Conservation (phyloP, 2,888 invertebrate genomes). For the Hipparchia sbordonii region DNA sequence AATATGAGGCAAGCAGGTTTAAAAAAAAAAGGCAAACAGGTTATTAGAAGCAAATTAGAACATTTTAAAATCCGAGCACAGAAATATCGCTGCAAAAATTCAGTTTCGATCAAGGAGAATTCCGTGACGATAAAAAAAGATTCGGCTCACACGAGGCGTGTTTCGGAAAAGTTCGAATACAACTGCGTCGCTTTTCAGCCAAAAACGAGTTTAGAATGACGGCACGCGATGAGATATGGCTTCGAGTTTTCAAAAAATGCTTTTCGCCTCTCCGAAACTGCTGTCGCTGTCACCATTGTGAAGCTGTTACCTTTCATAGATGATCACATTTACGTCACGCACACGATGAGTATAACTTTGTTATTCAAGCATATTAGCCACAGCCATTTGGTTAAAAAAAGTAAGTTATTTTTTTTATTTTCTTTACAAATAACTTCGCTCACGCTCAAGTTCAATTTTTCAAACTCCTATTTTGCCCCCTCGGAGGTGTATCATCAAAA, state of each 20-base stretch:
- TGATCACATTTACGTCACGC: too few relatives aligned
- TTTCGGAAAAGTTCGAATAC: constrained; percentile 3
- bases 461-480: too few relatives aligned
- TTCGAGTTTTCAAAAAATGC: constrained; percentile 4
- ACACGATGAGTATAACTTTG: too few relatives aligned
- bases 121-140: constrained; percentile 8
- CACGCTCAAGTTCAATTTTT: too few relatives aligned
- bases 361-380: too few relatives aligned
- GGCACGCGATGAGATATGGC: constrained; percentile 3
- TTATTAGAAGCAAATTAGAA: too few relatives aligned
- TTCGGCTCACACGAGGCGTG: not conserved
- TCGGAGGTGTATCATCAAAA: too few relatives aligned
- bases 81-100: not conserved
- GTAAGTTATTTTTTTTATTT: too few relatives aligned
- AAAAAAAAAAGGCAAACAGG: too few relatives aligned
- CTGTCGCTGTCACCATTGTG: not conserved
- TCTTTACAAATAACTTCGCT: too few relatives aligned
- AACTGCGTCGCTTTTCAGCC: constrained; percentile 17
- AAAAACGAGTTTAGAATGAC: constrained; percentile 13
- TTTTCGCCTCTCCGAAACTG: not conserved
- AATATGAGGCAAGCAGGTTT: too few relatives aligned
- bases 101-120: constrained; percentile 7
- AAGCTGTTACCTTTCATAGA: not conserved
- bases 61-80: not conserved
- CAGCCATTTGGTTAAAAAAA: too few relatives aligned